These are phyloP conservation scores for Scelioninae gen. 2 DNA, from an alignment of 2,888 invertebrate genomes.

Conservation along the genomic window DNA sequence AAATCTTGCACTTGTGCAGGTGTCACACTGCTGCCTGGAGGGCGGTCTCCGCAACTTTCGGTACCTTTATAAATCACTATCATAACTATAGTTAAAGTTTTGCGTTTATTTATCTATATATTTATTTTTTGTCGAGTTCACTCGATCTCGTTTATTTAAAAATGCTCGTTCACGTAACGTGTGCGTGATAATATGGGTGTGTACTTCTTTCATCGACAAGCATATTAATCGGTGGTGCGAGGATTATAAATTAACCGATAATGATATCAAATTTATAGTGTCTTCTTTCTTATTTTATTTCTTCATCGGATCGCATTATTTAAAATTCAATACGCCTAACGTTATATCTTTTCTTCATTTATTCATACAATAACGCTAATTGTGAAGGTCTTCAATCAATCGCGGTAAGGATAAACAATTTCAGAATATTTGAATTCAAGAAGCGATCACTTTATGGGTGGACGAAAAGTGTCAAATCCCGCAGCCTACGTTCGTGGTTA, in stretches of 20 bases:
- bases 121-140: constrained; percentile 62
- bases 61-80: constrained; percentile 39
- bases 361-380: no score
- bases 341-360: no score
- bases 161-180: constrained; percentile 30
- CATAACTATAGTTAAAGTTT: no score
- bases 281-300: constrained; percentile 13
- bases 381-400: no score
- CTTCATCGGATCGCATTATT: neutral
- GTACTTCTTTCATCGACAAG: constrained; percentile 31
- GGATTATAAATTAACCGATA: constrained; percentile 51
- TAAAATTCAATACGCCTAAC: no score
- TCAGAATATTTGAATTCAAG: no score
- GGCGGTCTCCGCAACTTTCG: neutral
- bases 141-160: constrained; percentile 52
- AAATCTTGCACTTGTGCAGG: neutral
- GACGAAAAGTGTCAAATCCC: no score
- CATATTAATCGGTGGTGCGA: constrained; percentile 39
- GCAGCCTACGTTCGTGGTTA: no score
- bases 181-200: constrained; percentile 35
- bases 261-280: constrained; percentile 48
- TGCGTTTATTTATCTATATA: constrained; percentile 68
- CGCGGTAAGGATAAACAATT: no score
- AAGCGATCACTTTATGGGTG: no score
- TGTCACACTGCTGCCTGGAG: constrained; percentile 6